Evolutionary conservation across 2,113 vertebrate genomes (phyloP), one percentile per base, ranked within the genome.

Genomic region (Pachyramphus minor): DNA sequence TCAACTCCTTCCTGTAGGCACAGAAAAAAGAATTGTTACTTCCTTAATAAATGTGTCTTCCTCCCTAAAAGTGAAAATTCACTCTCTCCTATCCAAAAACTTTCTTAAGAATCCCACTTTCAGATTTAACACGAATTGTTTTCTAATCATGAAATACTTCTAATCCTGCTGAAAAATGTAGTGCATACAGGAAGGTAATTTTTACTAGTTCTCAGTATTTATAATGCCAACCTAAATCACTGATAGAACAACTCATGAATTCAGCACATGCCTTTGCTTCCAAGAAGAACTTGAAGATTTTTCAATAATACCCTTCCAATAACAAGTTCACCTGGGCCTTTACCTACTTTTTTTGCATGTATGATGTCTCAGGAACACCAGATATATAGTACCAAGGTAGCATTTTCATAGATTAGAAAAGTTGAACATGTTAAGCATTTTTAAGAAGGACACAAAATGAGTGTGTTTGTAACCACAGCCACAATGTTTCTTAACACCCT

Each of bases 1-100:
- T 99, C 99, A 33, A 99, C 99, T 17, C 99, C 99, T 97, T 99
- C 99, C 99, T 99, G 98, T 56, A 86, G 86, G 12, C 45, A 93
- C 76, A 75, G 58, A 78, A 90, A 59, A 87, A 58, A 71, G 1
- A 63, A 63, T 20, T 77, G 28, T 84, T 63, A 87, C 17, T 81
- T 52, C 22, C 25, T 84, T 74, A 90, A 17, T 27, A 71, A 75
- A n/a, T 50, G 10, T 5, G 1, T 27, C 11, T 39, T 47, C 75
- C 18, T 62, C 52, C 35, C 25, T 39, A 21, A 22, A 92, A 69
- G 9, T 22, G 22, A 21, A 49, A 68, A 82, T 59, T 62, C 53
- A 79, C 28, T 33, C 14, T 59, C 10, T 8, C 15, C 10, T 39
- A 33, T 33, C 28, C 53, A 47, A 77, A 86, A 59, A 6, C 8